Conservation (phyloP, 2,113 vertebrate species). For the Leucopternis melanops region DNA sequence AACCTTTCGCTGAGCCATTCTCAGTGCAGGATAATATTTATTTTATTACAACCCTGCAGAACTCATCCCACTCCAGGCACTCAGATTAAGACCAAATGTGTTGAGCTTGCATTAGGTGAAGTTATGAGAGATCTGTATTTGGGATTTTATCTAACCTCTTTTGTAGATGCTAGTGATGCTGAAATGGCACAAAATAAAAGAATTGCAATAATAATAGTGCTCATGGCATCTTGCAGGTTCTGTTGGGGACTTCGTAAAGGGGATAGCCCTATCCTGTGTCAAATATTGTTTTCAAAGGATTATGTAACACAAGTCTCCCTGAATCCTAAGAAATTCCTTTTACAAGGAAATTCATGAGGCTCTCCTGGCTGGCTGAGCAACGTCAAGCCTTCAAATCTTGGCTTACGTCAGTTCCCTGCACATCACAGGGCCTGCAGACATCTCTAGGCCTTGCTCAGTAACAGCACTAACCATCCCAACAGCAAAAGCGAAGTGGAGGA, state of each 20-base stretch:
- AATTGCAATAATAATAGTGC: background rate
- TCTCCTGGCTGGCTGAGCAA: background rate
- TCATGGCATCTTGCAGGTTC: background rate
- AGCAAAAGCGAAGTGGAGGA: background rate
- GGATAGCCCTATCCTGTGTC: conserved; percentile 33
- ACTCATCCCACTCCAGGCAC: conserved; percentile 6
- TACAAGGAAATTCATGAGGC: conserved; percentile 24
- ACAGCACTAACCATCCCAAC: background rate
- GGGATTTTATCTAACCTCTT: conserved; percentile 14
- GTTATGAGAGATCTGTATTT: background rate
- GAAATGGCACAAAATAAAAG: background rate
- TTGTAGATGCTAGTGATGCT: background rate
- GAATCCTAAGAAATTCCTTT: conserved; percentile 46
- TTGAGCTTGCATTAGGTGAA: background rate
- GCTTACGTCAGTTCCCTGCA: background rate
- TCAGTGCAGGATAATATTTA: conserved; percentile 62
- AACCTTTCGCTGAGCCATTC: conserved; percentile 50
- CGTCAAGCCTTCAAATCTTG: background rate
- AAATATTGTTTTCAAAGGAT: conserved; percentile 8
- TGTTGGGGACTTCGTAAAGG: background rate
- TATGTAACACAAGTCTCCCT: conserved; percentile 4
- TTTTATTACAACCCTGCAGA: conserved; percentile 46
- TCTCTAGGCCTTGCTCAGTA: background rate
- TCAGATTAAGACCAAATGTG: conserved; percentile 53
- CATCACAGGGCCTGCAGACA: background rate